Evolutionary conservation across 2,797 vertebrate genomes (phyloP).

Genomic region (Mastacembelus armatus): DNA sequence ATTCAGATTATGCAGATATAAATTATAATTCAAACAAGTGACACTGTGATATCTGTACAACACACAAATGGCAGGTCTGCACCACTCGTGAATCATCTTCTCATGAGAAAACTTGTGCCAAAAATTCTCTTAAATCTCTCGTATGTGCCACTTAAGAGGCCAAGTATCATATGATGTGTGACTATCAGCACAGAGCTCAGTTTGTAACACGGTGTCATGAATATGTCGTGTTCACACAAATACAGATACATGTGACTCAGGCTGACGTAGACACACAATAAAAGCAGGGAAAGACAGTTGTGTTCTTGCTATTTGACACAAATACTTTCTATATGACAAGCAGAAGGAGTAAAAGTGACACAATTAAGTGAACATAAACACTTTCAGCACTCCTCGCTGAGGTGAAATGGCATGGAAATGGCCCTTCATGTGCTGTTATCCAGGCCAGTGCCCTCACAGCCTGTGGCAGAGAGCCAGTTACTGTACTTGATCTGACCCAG

Average conservation of each 20-base stretch:
- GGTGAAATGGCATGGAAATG: slow-evolving; percentile 74
- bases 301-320: neutral
- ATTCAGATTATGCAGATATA: too few relatives aligned
- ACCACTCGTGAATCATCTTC: too few relatives aligned
- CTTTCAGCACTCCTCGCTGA: slow-evolving; percentile 55
- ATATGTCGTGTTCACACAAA: neutral
- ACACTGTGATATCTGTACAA: too few relatives aligned
- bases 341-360: slow-evolving; percentile 30
- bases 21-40: too few relatives aligned
- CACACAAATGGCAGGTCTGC: too few relatives aligned
- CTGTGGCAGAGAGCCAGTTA: slow-evolving; percentile 57
- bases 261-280: neutral
- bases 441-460: slow-evolving; percentile 71
- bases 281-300: neutral
- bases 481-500: slow-evolving; percentile 59
- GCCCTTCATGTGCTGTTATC: slow-evolving; percentile 65
- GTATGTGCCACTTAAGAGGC: too few relatives aligned
- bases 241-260: slow-evolving; percentile 6
- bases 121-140: too few relatives aligned
- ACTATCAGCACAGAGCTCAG: slow-evolving; percentile 21
- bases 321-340: neutral
- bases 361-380: slow-evolving; percentile 36
- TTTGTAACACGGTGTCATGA: slow-evolving; percentile 9
- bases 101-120: too few relatives aligned
- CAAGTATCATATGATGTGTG: slow-evolving; percentile 49